Base-by-base conservation (phyloP, 2,113 vertebrate genomes). In the Sylvietta virens region DNA sequence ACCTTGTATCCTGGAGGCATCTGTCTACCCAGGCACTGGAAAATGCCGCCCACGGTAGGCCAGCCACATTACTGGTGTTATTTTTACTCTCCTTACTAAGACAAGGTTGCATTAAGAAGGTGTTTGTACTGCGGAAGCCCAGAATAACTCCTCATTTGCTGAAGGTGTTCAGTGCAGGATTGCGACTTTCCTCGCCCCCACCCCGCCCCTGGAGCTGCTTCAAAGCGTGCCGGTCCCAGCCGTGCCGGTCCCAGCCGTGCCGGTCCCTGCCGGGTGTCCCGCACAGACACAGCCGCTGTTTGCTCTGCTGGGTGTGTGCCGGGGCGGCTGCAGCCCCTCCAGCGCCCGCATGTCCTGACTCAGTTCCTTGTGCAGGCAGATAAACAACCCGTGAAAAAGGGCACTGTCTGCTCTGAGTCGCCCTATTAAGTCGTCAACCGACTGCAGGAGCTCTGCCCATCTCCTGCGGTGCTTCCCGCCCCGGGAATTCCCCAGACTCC, bases 21-120 rank as follows among this genome's bases (percentile, higher is more conserved):
- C 64, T 45, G 65, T 57, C 77, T 76, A 81, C 81, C 84, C 73
- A 60, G 21, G 66, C 84, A 4, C 58, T 92, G 95, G 95, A 95
- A 95, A 94, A 91, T 85, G 70, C 69, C 7, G 17, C 83, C 18
- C 81, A 23, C 1, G 42, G 71, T 14, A 51, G 71, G 16, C 16
- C 85, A 48, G 2, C 69, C 73, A 10, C 81, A 27, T 24, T 0
- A 27, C 8, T 30, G 81, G 26, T 1, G 5, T 79, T 96, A 56
- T 93, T 94, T 92, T 94, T 82, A 33, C 70, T 69, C 65, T 67
- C 40, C 37, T 67, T 61, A 50, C 56, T 62, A 56, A 82, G 65
- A 92, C 90, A 92, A 74, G 69, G 93, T n/a, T 77, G 54, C 74
- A 83, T 92, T 94, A 96, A 95, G 93, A 92, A 81, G 70, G 31